Conservation (phyloP, 2,797 vertebrate species). For the Merluccius polli region DNA sequence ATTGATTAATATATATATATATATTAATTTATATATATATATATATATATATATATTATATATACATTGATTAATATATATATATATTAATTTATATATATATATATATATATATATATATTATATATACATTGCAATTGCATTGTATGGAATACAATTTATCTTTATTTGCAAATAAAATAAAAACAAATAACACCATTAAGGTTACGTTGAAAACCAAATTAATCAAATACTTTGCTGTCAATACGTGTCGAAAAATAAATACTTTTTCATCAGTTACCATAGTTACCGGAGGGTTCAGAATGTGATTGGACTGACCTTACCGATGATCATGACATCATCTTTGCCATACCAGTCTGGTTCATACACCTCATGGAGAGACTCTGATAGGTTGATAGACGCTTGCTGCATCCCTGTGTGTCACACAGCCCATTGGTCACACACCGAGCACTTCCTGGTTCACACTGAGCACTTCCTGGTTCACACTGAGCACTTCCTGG, state of each 20-base stretch:
- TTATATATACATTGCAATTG: no score
- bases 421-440: neutral
- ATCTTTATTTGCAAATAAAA: neutral
- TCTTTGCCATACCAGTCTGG: constrained; percentile 96
- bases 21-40: no score
- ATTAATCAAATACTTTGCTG: no score
- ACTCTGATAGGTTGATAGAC: constrained; percentile 94
- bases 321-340: constrained; percentile 89
- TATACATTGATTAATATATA: no score
- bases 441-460: neutral
- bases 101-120: no score
- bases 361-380: constrained; percentile 95
- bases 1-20: no score
- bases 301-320: constrained; percentile 71
- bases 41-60: no score
- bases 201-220: neutral
- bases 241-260: no score
- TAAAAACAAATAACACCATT: neutral
- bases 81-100: no score
- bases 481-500: neutral
- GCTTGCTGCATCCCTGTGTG: constrained; percentile 95
- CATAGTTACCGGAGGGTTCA: neutral
- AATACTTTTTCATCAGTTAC: neutral
- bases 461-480: neutral
- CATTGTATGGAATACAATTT: neutral